Percentiles rank a stretch among this genome's conserved stretches.
These are phyloP conservation scores for Meghimatium bilineatum DNA, from an alignment of 2,888 invertebrate species.

Conservation along the genomic window DNA sequence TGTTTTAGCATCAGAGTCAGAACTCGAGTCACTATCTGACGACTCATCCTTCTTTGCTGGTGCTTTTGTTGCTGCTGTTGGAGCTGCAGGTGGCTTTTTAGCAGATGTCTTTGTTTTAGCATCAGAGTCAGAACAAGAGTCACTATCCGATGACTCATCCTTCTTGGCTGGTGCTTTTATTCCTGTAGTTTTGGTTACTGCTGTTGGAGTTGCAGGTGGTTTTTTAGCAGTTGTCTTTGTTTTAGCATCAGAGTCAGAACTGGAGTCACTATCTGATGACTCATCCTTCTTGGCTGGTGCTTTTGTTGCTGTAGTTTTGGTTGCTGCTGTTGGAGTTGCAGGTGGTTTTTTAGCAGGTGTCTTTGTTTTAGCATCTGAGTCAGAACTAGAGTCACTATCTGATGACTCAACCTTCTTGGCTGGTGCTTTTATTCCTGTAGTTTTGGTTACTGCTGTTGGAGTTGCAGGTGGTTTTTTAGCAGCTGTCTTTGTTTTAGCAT, in stretches of 20 bases:
- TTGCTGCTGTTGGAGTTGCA: not conserved
- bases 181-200: not conserved
- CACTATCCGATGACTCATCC: slow-evolving; percentile 44
- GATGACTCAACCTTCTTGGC: slow-evolving; percentile 40
- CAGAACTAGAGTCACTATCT: slow-evolving; percentile 59
- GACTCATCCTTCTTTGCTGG: not conserved
- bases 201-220: slow-evolving; percentile 7
- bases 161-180: slow-evolving; percentile 42
- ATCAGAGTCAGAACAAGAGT: slow-evolving; percentile 35
- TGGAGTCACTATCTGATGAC: slow-evolving; percentile 54
- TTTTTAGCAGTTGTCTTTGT: slow-evolving; percentile 9
- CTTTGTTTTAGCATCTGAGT: slow-evolving; percentile 50
- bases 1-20: not conserved
- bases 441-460: not conserved
- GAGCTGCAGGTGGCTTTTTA: not conserved
- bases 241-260: slow-evolving; percentile 58
- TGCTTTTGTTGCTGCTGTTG: not conserved
- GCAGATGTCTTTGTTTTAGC: not conserved
- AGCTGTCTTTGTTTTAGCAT: slow-evolving; percentile 8
- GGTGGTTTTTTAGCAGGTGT: not conserved
- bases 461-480: not conserved
- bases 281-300: slow-evolving; percentile 44
- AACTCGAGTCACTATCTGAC: not conserved
- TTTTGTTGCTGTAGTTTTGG: not conserved
- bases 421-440: slow-evolving; percentile 29